Evolutionary conservation across 2,113 vertebrate genomes (phyloP).

Genomic region (Otolemur garnettii): DNA sequence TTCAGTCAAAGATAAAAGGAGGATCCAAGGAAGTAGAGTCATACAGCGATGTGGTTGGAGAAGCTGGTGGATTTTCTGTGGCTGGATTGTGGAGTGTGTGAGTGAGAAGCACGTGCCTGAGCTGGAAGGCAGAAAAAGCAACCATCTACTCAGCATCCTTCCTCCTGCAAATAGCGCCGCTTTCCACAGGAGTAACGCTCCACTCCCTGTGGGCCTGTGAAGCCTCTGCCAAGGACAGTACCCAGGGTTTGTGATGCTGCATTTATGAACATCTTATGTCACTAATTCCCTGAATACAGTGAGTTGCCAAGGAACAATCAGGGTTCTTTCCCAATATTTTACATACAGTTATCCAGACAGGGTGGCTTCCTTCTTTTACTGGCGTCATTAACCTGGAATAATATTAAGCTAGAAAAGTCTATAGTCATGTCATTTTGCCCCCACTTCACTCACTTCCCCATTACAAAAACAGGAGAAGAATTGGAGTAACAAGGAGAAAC

Average conservation of each 20-base stretch:
- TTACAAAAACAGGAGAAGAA: too few relatives aligned
- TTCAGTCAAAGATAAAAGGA: neutral
- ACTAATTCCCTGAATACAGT: neutral
- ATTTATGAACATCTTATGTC: neutral
- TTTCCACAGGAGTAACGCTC: neutral
- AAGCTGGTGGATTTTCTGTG: neutral
- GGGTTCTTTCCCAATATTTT: neutral
- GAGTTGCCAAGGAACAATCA: neutral
- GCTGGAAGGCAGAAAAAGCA: neutral
- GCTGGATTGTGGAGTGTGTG: neutral
- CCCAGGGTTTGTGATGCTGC: neutral
- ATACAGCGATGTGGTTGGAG: neutral
- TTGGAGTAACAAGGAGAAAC: too few relatives aligned
- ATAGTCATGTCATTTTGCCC: too few relatives aligned
- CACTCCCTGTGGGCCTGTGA: neutral
- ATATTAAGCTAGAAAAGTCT: too few relatives aligned
- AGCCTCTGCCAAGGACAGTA: neutral
- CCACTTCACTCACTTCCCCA: too few relatives aligned
- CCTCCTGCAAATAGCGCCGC: neutral
- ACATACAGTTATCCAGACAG: neutral
- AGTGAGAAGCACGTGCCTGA: neutral
- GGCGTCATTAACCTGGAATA: too few relatives aligned
- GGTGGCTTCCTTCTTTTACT: too few relatives aligned
- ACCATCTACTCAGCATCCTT: neutral
- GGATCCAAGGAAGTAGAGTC: neutral